Evolutionary conservation across 2,888 invertebrate species (phyloP).

Genomic region (Hypsopygia costalis): DNA sequence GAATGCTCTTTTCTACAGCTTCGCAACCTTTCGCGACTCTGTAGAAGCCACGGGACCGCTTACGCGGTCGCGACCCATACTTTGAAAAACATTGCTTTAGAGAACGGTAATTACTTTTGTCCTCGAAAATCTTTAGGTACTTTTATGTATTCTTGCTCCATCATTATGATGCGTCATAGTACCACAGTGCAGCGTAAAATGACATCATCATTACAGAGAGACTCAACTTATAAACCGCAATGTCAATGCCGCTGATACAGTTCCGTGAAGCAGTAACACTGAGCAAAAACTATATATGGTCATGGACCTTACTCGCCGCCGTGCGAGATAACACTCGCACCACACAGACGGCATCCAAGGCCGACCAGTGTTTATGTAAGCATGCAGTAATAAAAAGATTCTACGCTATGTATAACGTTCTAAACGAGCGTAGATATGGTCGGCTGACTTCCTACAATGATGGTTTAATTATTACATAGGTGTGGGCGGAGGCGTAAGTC

Average conservation of each 20-base stretch:
- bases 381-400: not conserved
- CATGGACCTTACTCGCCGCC: constrained; percentile 44
- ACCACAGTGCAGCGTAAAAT: constrained; percentile 9
- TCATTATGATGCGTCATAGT: constrained; percentile 8
- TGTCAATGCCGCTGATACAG: constrained; percentile 41
- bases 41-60: no score
- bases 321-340: constrained; percentile 16
- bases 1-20: no score
- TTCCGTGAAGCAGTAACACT: constrained; percentile 33
- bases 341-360: constrained; percentile 44
- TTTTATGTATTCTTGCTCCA: not conserved
- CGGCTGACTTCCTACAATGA: constrained; percentile 18
- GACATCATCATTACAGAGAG: constrained; percentile 15
- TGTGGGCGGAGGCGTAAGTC: not conserved
- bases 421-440: not conserved
- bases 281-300: constrained; percentile 50
- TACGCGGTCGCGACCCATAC: no score
- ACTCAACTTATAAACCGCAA: constrained; percentile 25
- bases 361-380: constrained; percentile 28
- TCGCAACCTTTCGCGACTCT: no score
- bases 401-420: not conserved
- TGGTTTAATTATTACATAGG: constrained; percentile 8
- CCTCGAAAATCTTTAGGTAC: no score
- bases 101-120: no score
- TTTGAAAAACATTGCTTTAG: no score